Evolutionary conservation across 2,113 vertebrate genomes (phyloP), one percentile per base, ranked within the genome.

Genomic region (Indri indri): DNA sequence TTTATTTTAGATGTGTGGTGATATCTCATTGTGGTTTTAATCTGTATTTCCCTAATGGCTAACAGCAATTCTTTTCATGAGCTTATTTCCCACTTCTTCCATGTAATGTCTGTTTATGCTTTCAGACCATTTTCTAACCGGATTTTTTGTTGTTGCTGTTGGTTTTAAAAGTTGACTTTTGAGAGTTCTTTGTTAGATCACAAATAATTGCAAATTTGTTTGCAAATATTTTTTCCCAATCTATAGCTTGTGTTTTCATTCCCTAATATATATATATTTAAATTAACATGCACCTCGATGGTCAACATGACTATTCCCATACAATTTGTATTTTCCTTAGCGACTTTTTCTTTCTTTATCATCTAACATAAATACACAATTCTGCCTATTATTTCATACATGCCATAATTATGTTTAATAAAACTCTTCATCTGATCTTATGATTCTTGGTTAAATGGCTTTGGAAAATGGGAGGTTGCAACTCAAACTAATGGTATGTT

Each of bases 351-450:
- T 76, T 79, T 73, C 63, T 76, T 95, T 20, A 30, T 94, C 77
- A 82, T 77, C 32, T 93, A 80, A 65, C 68, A 87, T 63, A 71
- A 93, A 73, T 50, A 50, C 12, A 47, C 6, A 57, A 11, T 89
- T 92, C 27, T 77, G 59, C 12, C 47, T 81, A 61, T 86, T 18
- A 57, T 91, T 63, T 83, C 4, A 45, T 73, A 54, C 5, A 45
- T 81, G 8, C 6, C 77, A 37, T 42, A 87, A 34, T 88, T 84
- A 89, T 88, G 47, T 83, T 95, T 71, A 93, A 83, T 84, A 87
- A 79, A 93, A 71, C 27, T 82, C 34, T 37, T 42, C 52, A 52
- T 89, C 18, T 93, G 18, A 89, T 57, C 1, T 85, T 95, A 91
- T 50, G 20, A 8, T 87, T 90, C 59, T 54, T 80, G 30, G 5